phyloP scores from a whole-genome alignment of 2,888 invertebrate species.

The Pachycephus smyrnensis region DNA sequence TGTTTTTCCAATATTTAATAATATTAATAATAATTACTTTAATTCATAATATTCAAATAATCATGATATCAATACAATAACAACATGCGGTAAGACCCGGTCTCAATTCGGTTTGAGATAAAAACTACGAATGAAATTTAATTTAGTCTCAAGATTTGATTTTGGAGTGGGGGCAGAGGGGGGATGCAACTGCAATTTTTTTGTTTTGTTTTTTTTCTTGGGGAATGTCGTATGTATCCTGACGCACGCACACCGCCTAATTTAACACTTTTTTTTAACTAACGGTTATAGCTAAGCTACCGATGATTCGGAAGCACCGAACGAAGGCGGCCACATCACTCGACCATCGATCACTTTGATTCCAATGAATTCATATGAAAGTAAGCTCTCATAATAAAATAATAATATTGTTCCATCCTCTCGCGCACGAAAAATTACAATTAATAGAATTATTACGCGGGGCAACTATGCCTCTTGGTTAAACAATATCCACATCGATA shows the following conservation, averaged over 20 bases:
- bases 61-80: conserved; percentile 50
- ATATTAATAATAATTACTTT: conserved; percentile 11
- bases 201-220: not conserved
- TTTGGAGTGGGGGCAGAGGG: conserved; percentile 4
- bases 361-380: not conserved
- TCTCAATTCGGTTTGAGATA: conserved; percentile 14
- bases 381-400: not conserved
- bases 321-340: not conserved
- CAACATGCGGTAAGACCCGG: conserved; percentile 34
- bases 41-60: conserved; percentile 47
- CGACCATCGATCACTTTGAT: not conserved
- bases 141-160: conserved; percentile 16
- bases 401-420: not conserved
- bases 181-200: conserved; percentile 14
- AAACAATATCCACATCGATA: not conserved
- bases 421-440: not conserved
- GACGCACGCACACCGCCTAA: conserved; percentile 13
- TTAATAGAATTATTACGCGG: not conserved
- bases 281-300: conserved; percentile 16
- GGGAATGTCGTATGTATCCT: conserved; percentile 17
- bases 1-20: conserved; percentile 43
- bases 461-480: not conserved
- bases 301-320: conserved; percentile 15
- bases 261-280: conserved; percentile 10
- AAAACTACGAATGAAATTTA: conserved; percentile 13